phyloP scores from a whole-genome alignment of 2,888 invertebrate genomes.

The Drosophila neotestacea region DNA sequence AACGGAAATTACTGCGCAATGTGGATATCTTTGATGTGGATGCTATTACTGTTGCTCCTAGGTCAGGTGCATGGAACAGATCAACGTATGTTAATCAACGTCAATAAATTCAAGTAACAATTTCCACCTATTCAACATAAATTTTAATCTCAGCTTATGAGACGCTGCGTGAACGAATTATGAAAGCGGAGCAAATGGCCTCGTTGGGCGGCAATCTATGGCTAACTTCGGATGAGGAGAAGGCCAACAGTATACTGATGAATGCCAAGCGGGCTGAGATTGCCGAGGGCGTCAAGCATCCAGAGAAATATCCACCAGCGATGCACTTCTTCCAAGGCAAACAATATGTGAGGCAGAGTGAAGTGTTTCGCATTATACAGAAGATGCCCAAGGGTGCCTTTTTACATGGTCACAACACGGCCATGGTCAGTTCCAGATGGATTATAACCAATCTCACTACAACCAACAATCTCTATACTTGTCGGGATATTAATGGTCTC shows the following conservation, averaged over 20 bases:
- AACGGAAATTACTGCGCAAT: slow-evolving; percentile 32
- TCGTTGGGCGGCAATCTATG: slow-evolving; percentile 83
- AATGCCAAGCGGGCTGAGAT: slow-evolving; percentile 84
- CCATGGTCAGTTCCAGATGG: slow-evolving; percentile 86
- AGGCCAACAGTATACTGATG: slow-evolving; percentile 84
- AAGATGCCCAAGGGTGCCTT: slow-evolving; percentile 88
- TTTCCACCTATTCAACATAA: not conserved
- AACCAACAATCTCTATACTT: slow-evolving; percentile 83
- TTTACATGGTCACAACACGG: slow-evolving; percentile 87
- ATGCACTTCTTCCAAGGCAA: slow-evolving; percentile 87
- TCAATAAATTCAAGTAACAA: not conserved
- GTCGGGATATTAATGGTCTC: slow-evolving; percentile 81
- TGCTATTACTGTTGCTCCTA: slow-evolving; percentile 34
- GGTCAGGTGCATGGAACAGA: slow-evolving; percentile 45
- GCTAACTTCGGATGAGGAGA: slow-evolving; percentile 82
- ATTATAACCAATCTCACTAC: slow-evolving; percentile 86
- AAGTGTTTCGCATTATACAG: slow-evolving; percentile 87
- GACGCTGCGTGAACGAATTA: slow-evolving; percentile 83
- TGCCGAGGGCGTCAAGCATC: slow-evolving; percentile 80
- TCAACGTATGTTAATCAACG: slow-evolving; percentile 48
- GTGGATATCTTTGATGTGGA: slow-evolving; percentile 30
- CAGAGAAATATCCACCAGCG: slow-evolving; percentile 86
- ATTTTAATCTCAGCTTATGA: slow-evolving; percentile 74
- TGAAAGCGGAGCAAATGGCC: slow-evolving; percentile 81
- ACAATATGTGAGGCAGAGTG: slow-evolving; percentile 86